Conservation (phyloP, 1,140 invertebrate genomes). For the Alviniconcha marisindica region DNA sequence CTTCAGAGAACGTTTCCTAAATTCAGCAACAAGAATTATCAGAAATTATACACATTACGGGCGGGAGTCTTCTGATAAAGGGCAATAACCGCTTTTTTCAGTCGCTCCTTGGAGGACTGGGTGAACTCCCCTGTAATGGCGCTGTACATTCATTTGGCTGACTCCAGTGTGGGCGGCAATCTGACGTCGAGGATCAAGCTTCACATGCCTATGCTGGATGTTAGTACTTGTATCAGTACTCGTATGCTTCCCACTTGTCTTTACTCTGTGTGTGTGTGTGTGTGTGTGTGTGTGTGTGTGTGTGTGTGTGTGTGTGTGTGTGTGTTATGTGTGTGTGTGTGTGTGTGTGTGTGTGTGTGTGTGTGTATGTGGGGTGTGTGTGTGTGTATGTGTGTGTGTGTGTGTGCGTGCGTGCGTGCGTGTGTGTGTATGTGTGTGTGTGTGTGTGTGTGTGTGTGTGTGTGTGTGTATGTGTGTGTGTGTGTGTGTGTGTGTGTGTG, state of each 20-base stretch:
- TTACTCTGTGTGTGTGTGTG: background rate
- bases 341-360: background rate
- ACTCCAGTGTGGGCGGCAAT: constrained; percentile 54
- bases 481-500: background rate
- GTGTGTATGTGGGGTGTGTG: background rate
- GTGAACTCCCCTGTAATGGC: constrained; percentile 71
- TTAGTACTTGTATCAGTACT: constrained; percentile 52
- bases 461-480: background rate
- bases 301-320: background rate
- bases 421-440: background rate
- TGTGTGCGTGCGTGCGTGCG: background rate
- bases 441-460: background rate
- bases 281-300: background rate
- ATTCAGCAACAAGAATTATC: too few species aligned
- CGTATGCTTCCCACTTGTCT: background rate
- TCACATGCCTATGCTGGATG: constrained; percentile 66
- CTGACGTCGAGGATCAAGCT: constrained; percentile 61
- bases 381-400: background rate
- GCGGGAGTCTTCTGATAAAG: background rate
- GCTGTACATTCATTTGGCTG: constrained; percentile 61
- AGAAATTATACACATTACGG: too few species aligned
- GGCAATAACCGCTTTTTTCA: constrained; percentile 22
- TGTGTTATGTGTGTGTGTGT: too few species aligned
- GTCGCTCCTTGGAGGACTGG: constrained; percentile 65
- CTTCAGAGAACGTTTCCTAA: too few species aligned